Conservation (phyloP, 2,113 vertebrate genomes). For the Pheucticus melanocephalus region DNA sequence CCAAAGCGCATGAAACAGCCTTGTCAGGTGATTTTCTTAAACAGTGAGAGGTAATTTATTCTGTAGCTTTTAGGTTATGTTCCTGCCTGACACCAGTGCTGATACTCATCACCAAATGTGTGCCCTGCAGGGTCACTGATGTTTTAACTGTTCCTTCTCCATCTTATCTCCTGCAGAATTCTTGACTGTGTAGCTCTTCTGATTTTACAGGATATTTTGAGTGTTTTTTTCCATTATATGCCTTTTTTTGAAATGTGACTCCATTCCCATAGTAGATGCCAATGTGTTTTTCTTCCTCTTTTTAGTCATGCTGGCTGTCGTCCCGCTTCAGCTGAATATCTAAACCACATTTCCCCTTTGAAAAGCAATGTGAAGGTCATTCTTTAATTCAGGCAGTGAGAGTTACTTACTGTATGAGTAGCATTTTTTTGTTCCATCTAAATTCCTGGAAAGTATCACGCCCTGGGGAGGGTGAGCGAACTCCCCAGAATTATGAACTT, state of each 20-base stretch:
- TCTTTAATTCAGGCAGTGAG: neutral
- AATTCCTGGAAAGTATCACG: neutral
- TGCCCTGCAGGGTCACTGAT: neutral
- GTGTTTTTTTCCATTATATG: neutral
- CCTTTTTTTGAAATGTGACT: neutral
- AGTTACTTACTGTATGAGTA: neutral
- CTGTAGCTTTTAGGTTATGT: neutral
- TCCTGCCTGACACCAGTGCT: neutral
- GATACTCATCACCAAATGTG: neutral
- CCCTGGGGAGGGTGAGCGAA: neutral
- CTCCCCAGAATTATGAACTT: neutral
- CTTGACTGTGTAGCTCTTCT: neutral
- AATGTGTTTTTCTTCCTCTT: neutral
- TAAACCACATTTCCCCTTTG: neutral
- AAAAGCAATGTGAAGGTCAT: neutral
- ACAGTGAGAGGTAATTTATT: neutral
- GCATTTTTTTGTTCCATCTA: neutral
- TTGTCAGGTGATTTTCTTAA: neutral
- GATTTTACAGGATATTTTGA: neutral
- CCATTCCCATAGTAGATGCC: neutral
- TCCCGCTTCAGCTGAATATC: slow-evolving; percentile 31
- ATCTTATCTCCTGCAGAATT: neutral
- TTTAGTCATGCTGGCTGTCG: neutral
- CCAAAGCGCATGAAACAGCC: neutral
- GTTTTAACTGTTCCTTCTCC: neutral